These are phyloP conservation scores for Gerris lacustris DNA, from an alignment of 2,888 invertebrate species.

Conservation along the genomic window DNA sequence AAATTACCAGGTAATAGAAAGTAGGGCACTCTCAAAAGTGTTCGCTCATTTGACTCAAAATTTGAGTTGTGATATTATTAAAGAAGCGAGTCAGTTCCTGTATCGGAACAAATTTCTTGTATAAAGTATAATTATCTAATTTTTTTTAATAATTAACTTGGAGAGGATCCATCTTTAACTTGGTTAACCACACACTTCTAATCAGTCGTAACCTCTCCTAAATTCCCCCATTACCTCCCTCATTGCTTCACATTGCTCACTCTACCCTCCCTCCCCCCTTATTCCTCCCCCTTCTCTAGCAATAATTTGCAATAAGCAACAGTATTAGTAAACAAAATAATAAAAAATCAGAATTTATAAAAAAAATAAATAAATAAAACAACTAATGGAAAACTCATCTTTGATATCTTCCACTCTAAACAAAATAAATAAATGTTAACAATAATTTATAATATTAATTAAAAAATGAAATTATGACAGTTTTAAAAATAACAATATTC, in stretches of 20 bases:
- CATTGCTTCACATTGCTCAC: conserved; percentile 22
- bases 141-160: too few species aligned
- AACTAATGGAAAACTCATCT: conserved; percentile 1
- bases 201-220: not conserved
- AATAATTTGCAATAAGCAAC: conserved; percentile 31
- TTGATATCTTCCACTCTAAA: conserved; percentile 1
- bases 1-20: too few species aligned
- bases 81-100: too few species aligned
- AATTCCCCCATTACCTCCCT: not conserved
- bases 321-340: conserved; percentile 27
- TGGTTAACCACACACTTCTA: not conserved
- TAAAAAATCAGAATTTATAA: not conserved
- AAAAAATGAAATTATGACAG: conserved; percentile 18
- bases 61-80: too few species aligned
- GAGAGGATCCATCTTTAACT: too few species aligned
- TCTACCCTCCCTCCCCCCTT: conserved; percentile 1
- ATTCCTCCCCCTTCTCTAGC: conserved; percentile 25
- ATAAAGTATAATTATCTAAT: too few species aligned
- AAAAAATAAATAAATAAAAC: conserved; percentile 8
- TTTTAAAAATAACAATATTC: not conserved
- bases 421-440: conserved; percentile 19
- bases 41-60: too few species aligned
- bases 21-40: too few species aligned
- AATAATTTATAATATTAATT: conserved; percentile 21
- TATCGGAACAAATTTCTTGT: too few species aligned